Conservation (phyloP, 1,140 invertebrate species). For the Phortica variegata region DNA sequence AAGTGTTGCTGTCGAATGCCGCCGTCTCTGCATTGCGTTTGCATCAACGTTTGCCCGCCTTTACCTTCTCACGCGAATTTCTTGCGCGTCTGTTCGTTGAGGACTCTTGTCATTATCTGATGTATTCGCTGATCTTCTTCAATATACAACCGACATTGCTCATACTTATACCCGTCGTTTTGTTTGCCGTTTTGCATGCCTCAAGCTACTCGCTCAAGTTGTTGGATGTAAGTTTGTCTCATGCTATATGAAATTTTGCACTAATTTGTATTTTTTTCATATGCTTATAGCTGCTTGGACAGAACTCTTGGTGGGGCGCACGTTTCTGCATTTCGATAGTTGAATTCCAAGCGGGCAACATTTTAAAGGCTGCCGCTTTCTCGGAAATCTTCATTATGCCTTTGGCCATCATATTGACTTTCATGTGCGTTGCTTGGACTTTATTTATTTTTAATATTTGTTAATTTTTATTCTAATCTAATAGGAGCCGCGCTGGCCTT, state of each 20-base stretch:
- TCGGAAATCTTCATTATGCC: constrained; percentile 92
- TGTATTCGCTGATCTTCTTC: constrained; percentile 92
- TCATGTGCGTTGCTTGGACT: constrained; percentile 78
- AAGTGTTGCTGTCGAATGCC: constrained; percentile 86
- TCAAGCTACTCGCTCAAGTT: constrained; percentile 85
- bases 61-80: constrained; percentile 80
- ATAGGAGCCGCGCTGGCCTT: constrained; percentile 80
- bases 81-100: constrained; percentile 77
- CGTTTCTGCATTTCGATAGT: constrained; percentile 81
- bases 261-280: background rate
- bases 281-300: constrained; percentile 73
- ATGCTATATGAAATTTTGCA: constrained; percentile 8
- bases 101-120: constrained; percentile 95
- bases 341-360: constrained; percentile 83
- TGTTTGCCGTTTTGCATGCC: constrained; percentile 89
- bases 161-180: constrained; percentile 82
- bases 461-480: constrained; percentile 13
- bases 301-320: constrained; percentile 85
- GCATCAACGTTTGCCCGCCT: constrained; percentile 85
- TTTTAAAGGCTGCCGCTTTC: constrained; percentile 82
- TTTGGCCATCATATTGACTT: constrained; percentile 77
- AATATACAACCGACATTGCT: constrained; percentile 84
- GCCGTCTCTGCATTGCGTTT: constrained; percentile 90
- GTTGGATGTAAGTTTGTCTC: constrained; percentile 79
- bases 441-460: constrained; percentile 8